phyloP scores from a whole-genome alignment of 2,888 invertebrate species.

The Archaeoteleia sp. region DNA sequence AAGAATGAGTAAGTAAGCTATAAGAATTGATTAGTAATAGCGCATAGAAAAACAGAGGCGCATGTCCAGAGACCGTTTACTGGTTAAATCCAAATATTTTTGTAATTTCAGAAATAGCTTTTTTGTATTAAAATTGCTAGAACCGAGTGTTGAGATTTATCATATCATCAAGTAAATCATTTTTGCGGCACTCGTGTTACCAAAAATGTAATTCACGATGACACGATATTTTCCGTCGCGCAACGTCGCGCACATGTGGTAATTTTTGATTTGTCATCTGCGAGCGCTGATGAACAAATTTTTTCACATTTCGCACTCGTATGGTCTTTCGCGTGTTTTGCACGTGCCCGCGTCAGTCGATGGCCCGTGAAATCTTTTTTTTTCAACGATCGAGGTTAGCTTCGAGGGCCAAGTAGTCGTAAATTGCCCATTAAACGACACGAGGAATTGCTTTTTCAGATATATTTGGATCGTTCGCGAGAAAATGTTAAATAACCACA shows the following conservation, averaged over 20 bases:
- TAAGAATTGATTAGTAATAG: no score
- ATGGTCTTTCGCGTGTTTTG: conserved; percentile 11
- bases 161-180: conserved; percentile 5
- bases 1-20: no score
- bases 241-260: neutral
- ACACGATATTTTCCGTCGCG: conserved; percentile 1
- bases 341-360: no score
- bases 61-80: no score
- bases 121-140: no score
- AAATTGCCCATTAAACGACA: conserved; percentile 43
- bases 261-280: neutral
- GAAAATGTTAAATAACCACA: conserved; percentile 1
- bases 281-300: neutral
- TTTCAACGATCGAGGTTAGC: conserved; percentile 15
- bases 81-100: no score
- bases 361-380: no score
- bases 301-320: no score
- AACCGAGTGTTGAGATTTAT: neutral
- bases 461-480: conserved; percentile 4
- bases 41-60: no score
- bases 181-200: neutral
- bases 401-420: conserved; percentile 10
- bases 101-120: no score
- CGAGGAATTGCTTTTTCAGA: conserved; percentile 21
- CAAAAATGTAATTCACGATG: conserved; percentile 5